Evolutionary conservation across 1,140 invertebrate genomes (phyloP), one percentile per base, ranked within the genome.

Genomic region (Zaprionus capensis): DNA sequence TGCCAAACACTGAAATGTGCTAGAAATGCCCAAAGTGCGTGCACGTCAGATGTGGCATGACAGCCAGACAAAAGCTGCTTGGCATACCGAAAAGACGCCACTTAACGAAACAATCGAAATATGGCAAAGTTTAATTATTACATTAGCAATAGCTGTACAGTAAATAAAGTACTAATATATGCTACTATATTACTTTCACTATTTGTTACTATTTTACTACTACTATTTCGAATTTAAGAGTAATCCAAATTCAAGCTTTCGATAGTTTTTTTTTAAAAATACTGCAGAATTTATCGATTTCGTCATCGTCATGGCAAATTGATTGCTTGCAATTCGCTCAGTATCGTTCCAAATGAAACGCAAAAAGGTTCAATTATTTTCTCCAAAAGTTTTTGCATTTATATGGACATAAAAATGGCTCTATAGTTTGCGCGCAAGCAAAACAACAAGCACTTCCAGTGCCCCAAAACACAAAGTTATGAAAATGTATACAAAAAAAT

Each of bases 321-420:
- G 24, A 62, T 49, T 51, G 14, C 26, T 7, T 36, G 20, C 34
- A 31, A 3, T 28, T 67, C 12, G 55, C 49, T 76, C 80, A 87
- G 64, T 87, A 83, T 78, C 62, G 51, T 86, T 79, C 76, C 91
- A 78, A 91, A 92, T 92, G 91, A 92, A 91, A 92, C 91, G 87
- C 73, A 92, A 92, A 91, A 92, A 92, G 77, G 70, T 80, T 44
- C 58, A 80, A 76, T 53, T 79, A 69, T 90, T 90, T 80, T 78
- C 67, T 36, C 20, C 58, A 59, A 79, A 76, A 70, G 79, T 80
- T 90, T 78, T 81, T 70, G 91, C 91, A 92, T 90, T 92, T 92
- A 91, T 92, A 81, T 90, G 80, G 67, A 81, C 80, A 77, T 92
- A 83, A 92, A 92, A 82, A 92, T 92, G 91, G 87, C 74, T 92